Evolutionary conservation across 2,797 vertebrate species (phyloP).

Genomic region (Cuculus canorus): DNA sequence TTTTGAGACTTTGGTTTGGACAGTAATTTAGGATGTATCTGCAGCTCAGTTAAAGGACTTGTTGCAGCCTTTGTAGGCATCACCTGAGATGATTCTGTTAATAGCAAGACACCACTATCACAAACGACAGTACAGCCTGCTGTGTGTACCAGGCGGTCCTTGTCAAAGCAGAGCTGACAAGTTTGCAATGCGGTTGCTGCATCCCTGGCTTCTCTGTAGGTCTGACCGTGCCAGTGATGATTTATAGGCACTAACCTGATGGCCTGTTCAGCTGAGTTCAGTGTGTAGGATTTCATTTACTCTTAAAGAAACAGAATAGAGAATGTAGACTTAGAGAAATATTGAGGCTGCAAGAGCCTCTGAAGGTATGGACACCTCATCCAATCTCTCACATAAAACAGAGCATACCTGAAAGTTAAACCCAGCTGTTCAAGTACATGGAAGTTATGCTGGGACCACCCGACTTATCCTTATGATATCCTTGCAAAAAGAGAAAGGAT

Average conservation of each 20-base stretch:
- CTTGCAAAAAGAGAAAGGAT: not conserved
- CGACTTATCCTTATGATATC: not conserved
- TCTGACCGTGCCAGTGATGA: not conserved
- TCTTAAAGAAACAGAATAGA: not conserved
- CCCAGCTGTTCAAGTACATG: not conserved
- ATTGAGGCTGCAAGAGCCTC: not conserved
- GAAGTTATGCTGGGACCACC: not conserved
- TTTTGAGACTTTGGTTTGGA: not conserved
- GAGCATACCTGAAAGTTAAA: not conserved
- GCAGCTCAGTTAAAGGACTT: not conserved
- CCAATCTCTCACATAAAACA: not conserved
- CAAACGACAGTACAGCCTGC: fast-evolving
- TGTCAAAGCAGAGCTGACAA: not conserved
- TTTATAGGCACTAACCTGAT: not conserved
- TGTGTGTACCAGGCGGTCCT: not conserved
- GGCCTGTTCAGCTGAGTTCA: not conserved
- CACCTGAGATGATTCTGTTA: not conserved
- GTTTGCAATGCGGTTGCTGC: not conserved
- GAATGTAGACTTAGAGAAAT: not conserved
- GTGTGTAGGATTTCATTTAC: not conserved
- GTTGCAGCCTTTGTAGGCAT: not conserved
- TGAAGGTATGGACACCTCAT: not conserved
- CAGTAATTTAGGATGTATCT: not conserved
- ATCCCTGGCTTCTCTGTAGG: not conserved
- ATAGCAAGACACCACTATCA: not conserved